Base-by-base conservation (phyloP, 1,140 invertebrate species). In the Drosophila orena region DNA sequence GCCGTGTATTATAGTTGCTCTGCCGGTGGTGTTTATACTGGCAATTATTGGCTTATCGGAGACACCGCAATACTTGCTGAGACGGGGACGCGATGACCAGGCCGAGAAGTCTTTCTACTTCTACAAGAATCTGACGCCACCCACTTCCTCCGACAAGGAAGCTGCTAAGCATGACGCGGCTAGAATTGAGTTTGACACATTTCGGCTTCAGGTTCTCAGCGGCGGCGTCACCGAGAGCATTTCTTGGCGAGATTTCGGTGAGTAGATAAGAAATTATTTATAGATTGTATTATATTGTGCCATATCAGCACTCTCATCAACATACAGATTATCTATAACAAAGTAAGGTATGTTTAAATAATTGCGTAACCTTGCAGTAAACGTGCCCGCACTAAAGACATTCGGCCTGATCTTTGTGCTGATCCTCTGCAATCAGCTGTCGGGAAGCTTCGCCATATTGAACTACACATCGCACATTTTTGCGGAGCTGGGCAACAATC, bases 391-490 rank as follows among this genome's bases (percentile, higher is more conserved):
- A 5, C 6, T 84, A 0, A 89, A 78, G 52, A 54, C 78, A n/a
- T 89, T 91, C 42, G 74, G 34, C 2, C 47, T 91, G n/a, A 84
- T 78, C 43, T 79, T 91, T 35, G 73, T 86, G 8, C 44, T 91
- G 12, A 56, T 91, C 34, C 12, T 91, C 15, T 66, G 65, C 38
- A 84, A 85, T 54, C 79, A 89, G 57, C 50, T 91, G 20, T 81
- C 93, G 40, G 93, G 93, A 0, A 93, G 93, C 78, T 91, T 94
- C 35, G 93, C 93, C 15, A 91, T 94, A 15, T 91, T 94, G 35
- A 94, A 93, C 92, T 94, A 94, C 61, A 93, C 93, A 0, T 92
- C 93, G 5, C 93, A 93, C 30, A 97, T 96, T 77, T 97, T 96
- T 80, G 74, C 85, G 0, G 93, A 93, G 5, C 94, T 96, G 2